These are phyloP conservation scores for Diuraphis noxia DNA, from an alignment of 1,140 invertebrate species.

Conservation along the genomic window DNA sequence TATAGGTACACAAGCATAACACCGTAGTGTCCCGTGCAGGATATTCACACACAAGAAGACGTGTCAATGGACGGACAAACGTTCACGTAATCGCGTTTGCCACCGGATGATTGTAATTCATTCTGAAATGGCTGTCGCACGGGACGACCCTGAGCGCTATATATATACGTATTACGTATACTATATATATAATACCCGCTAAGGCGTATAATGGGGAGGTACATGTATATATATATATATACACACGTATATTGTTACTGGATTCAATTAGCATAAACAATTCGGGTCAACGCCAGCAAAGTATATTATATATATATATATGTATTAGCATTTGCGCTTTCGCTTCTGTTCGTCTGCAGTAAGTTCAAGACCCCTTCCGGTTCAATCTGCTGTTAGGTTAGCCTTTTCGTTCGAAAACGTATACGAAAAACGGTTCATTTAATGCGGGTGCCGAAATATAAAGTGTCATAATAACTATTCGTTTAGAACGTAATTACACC, in stretches of 20 bases:
- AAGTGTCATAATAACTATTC: not conserved
- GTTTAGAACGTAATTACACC: not conserved
- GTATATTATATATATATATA: not conserved
- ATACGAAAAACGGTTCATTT: not conserved
- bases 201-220: not conserved
- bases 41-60: not conserved
- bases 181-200: too few relatives aligned
- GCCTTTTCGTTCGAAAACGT: not conserved
- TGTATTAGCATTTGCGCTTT: not conserved
- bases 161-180: too few relatives aligned
- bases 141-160: not conserved
- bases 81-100: not conserved
- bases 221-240: not conserved
- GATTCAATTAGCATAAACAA: conserved; percentile 47
- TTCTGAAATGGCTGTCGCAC: not conserved
- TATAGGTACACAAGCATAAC: too few relatives aligned
- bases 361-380: not conserved
- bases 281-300: not conserved
- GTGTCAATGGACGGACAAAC: not conserved
- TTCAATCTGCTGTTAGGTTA: not conserved
- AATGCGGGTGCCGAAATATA: not conserved
- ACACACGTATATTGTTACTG: not conserved
- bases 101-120: not conserved
- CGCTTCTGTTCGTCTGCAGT: not conserved
- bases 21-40: not conserved